Evolutionary conservation across 2,888 invertebrate species (phyloP), one percentile per base, ranked within the genome.

Genomic region (Cordilura impudica): DNA sequence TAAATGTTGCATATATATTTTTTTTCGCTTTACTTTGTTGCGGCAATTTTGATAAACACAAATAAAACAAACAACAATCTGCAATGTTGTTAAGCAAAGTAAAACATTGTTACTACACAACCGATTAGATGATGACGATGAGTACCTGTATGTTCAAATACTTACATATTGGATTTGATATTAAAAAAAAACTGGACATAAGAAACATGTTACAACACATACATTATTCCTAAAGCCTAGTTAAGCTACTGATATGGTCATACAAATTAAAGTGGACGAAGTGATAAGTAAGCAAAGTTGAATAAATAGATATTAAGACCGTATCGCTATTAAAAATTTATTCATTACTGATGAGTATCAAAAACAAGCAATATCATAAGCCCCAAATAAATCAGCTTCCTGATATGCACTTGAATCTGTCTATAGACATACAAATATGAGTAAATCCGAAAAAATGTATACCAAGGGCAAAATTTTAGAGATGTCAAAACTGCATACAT

Each of bases 61-160:
- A 51, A 19, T 8, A 31, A 23, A 53, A 39, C 16, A 35, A 16
- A n/a, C 56, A 73, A 69, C 45, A 51, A 73, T 66, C 69, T 73
- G 69, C 58, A 78, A 65, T 73, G 73, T 60, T 73, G 78, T 78
- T 60, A 69, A 65, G 58, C 73, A 51, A 63, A 65, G 63, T 63
- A 58, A 45, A 70, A 78, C 78, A 78, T 66, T 74, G 78, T 74
- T 61, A 63, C 66, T 66, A 72, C 66, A 75, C 56, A 67, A 79
- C 56, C 61, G 71, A 79, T 79, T 75, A 71, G 71, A 79, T 18
- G 61, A 70, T 43, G 53, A 49, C 23, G 35, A 58, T 47, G 18
- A 60, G 29, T 29, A 19, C 8, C 29, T 74, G 53, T 47, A 53
- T 60, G 12, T 70, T 29, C 18, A 66, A 65, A 70, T 56, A 47